Conservation (phyloP, 2,888 invertebrate species). For the Fragum whitleyi region DNA sequence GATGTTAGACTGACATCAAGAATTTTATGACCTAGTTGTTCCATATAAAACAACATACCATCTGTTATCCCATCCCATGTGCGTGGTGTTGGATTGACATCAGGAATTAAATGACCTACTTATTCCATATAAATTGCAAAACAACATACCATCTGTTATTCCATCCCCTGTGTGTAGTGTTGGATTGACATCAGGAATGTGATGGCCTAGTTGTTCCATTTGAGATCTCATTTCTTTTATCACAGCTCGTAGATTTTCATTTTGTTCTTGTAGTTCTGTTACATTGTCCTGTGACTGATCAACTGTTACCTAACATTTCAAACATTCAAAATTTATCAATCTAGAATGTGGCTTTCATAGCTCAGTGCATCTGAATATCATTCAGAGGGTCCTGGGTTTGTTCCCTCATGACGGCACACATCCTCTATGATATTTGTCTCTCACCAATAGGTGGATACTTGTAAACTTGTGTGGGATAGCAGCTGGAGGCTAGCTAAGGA, state of each 20-base stretch:
- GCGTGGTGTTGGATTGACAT: constrained; percentile 41
- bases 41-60: constrained; percentile 75
- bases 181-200: constrained; percentile 58
- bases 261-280: constrained; percentile 79
- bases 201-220: constrained; percentile 79
- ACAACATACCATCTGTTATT: constrained; percentile 48
- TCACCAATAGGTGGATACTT: too few species aligned
- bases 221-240: constrained; percentile 83
- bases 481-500: too few species aligned
- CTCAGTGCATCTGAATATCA: too few species aligned
- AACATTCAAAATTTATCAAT: too few species aligned
- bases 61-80: constrained; percentile 40
- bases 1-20: constrained; percentile 52
- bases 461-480: too few species aligned
- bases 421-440: too few species aligned
- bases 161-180: constrained; percentile 31
- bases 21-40: constrained; percentile 72
- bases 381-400: too few species aligned
- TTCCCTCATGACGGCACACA: too few species aligned
- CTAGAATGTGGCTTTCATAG: too few species aligned
- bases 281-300: constrained; percentile 61
- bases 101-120: constrained; percentile 69
- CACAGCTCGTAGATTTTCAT: constrained; percentile 78
- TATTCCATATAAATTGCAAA: constrained; percentile 82
- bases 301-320: neutral